These are phyloP conservation scores for Echinarachnius parma DNA, from an alignment of 53 echinoderm and acorn worm species.

Conservation along the genomic window DNA sequence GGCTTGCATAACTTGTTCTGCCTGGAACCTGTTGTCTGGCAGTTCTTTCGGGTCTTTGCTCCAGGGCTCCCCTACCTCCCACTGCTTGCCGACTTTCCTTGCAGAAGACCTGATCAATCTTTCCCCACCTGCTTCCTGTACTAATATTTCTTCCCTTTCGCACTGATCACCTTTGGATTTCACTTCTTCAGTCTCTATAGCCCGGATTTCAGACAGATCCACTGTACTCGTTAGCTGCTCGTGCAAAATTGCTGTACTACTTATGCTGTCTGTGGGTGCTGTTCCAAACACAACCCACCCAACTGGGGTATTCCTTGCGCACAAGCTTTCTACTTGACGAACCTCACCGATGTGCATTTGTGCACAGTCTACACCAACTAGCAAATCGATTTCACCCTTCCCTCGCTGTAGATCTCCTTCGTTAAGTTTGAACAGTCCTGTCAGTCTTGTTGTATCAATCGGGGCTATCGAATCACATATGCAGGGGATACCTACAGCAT, in stretches of 20 bases:
- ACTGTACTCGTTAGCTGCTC: slow-evolving; percentile 20
- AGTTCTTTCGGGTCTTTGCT: slow-evolving; percentile 39
- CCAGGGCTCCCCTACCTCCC: slow-evolving; percentile 58
- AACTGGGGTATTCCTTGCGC: slow-evolving; percentile 18
- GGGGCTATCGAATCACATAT: slow-evolving; percentile 45
- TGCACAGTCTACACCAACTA: slow-evolving; percentile 26
- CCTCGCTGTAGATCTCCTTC: slow-evolving; percentile 34
- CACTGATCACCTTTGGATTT: no score
- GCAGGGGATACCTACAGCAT: slow-evolving; percentile 23
- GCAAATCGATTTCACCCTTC: slow-evolving; percentile 17
- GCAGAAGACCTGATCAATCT: slow-evolving; percentile 2
- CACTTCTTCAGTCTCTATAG: slow-evolving; percentile 29
- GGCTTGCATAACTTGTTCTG: no score
- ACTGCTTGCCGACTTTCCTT: slow-evolving; percentile 43
- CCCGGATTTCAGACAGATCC: slow-evolving; percentile 42
- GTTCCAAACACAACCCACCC: slow-evolving; percentile 50
- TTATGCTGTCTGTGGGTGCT: neutral
- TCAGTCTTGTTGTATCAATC: neutral
- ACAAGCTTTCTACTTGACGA: neutral
- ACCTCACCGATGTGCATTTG: neutral
- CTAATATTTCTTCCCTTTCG: neutral
- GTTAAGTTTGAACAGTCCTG: slow-evolving; percentile 7
- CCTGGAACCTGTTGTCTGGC: slow-evolving; percentile 46
- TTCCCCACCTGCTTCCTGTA: neutral
- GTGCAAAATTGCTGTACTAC: neutral